phyloP scores from a whole-genome alignment of 2,797 vertebrate species.

The Buceros bicornis region DNA sequence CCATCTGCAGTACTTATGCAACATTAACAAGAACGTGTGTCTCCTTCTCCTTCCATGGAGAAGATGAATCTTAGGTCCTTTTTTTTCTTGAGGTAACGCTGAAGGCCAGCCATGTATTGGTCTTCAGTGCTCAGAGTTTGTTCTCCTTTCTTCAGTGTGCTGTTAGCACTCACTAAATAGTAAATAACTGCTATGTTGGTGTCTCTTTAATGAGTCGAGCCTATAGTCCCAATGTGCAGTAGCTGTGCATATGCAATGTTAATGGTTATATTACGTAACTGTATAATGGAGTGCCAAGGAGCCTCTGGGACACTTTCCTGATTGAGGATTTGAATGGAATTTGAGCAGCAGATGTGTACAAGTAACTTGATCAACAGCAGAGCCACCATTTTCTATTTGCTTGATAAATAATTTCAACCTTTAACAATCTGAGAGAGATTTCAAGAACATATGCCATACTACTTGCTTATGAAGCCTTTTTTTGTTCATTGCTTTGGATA shows the following conservation, averaged over 20 bases:
- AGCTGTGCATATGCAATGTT: conserved; percentile 32
- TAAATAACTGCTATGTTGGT: conserved; percentile 6
- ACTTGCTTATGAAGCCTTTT: not conserved
- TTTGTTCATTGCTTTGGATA: not conserved
- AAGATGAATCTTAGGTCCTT: not conserved
- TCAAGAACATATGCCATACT: not conserved
- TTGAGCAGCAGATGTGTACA: not conserved
- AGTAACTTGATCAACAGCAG: not conserved
- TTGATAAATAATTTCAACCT: not conserved
- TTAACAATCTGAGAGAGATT: not conserved
- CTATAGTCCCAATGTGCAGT: not conserved
- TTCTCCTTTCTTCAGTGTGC: conserved; percentile 1
- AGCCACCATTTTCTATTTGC: not conserved
- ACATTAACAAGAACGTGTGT: not conserved
- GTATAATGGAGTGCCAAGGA: not conserved
- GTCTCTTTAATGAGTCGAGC: conserved; percentile 25
- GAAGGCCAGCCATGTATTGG: not conserved
- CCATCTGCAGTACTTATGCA: not conserved
- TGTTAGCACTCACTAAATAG: conserved; percentile 35
- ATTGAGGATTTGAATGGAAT: not conserved
- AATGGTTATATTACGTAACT: conserved; percentile 43
- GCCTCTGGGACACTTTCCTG: not conserved
- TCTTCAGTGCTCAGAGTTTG: not conserved
- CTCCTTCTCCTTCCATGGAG: not conserved
- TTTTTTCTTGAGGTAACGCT: not conserved